Base-by-base conservation (phyloP, 23 tunicate species). In the Trididemnum clinides region DNA sequence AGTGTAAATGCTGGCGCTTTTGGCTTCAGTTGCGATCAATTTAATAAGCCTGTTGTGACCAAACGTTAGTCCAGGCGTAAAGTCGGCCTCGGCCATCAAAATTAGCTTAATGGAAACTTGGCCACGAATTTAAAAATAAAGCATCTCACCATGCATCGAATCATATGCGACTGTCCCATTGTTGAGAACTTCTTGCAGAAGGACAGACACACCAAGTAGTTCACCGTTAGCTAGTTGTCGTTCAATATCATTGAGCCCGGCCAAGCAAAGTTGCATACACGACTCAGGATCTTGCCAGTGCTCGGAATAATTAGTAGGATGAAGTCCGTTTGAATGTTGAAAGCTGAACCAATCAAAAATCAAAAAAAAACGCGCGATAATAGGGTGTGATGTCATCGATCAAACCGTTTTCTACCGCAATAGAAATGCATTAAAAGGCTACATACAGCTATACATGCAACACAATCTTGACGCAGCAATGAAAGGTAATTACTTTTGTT, bases 211-310 rank as follows among this genome's bases (percentile, higher is more conserved):
- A 1, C 97, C 97, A 12, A 92, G 70, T 34, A 92, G 59, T 49
- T 92, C 97, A 1, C 97, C 97, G 64, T 92, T 92, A 28, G 91
- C 91, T 25, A 72, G 50, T 36, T 92, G 88, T 7, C 89, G 65
- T 4, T 88, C 92, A 36, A 72, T 84, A 64, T 84, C 86, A 18
- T 80, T 76, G 51, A 92, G 69, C 0, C 92, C 87, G 0, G 97
- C 92, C 25, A 92, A 71, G 62, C 90, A 88, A 5, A 88, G 86
- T 28, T 92, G 97, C 83, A 88, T 80, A 51, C 87, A 88, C 50
- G 84, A 33, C 71, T 88, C 97, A 12, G 90, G 78, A 83, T 88
- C 85, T 39, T 64, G 39, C 97, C 97, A 92, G 30, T 88, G 80
- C 62, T 72, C 64, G 3, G 89, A 63, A 69, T 92, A 92, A n/a